Base-by-base conservation (phyloP, 2,888 invertebrate species). In the Lasioglossum villosulum region DNA sequence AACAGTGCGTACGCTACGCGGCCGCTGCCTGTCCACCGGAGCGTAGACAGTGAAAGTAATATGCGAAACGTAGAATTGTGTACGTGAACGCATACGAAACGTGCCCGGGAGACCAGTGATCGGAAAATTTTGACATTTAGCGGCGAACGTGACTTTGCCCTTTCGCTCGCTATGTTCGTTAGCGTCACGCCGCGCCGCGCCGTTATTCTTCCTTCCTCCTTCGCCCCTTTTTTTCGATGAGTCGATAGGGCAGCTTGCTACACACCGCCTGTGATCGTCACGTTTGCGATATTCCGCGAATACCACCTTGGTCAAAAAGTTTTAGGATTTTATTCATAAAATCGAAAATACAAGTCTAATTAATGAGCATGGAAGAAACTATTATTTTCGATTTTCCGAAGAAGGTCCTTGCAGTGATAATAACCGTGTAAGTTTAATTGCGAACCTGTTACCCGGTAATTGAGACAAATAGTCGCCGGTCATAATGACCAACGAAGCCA, bases 31-130 rank as follows among this genome's bases (percentile, higher is more conserved):
- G 84, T 84, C 83, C 83, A 87, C 75, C 82, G 70, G 86, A 89
- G 86, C 88, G 88, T 89, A 90, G 90, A 91, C 78, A 83, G 91
- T 91, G 91, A 91, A 91, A 91, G 91, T 91, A 86, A 86, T 83
- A 86, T 78, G 80, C 82, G 82, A 86, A 86, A 75, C 77, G 19
- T 71, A 78, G 72, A 71, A 85, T 80, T 71, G 77, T 56, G 59
- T 66, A 75, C 83, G 76, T 27, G 80, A 42, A 68, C 30, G 34
- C 30, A 27, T 72, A 70, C 52, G 81, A 56, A 73, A 77, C 75
- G 66, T 37, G 52, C 42, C 4, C 68, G 37, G n/a, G 4, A 39
- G 14, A 52, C 23, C 76, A 59, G 87, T 30, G 80, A 74, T 78
- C 37, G 77, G 77, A 86, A 88, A 89, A 89, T 90, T 90, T 86